These are phyloP conservation scores for Rhyacichthys aspro DNA, from an alignment of 2,797 vertebrate genomes.

Conservation along the genomic window DNA sequence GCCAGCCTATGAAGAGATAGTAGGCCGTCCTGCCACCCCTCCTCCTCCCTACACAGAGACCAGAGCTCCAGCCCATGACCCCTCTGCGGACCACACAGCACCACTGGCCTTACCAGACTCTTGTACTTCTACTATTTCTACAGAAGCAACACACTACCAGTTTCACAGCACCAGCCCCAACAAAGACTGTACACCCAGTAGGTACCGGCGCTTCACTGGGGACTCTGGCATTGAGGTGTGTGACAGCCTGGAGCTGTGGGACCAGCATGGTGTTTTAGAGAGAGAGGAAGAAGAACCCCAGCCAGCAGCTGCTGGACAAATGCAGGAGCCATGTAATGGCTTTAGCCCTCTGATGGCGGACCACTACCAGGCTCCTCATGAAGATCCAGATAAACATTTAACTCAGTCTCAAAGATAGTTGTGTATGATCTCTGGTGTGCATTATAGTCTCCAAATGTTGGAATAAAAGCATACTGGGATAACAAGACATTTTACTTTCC, in stretches of 20 bases:
- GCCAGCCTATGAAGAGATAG: slow-evolving; percentile 95
- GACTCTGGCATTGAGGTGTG: slow-evolving; percentile 96
- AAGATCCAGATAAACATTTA: too few relatives aligned
- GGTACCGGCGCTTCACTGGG: slow-evolving; percentile 92
- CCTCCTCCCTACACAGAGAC: slow-evolving; percentile 91
- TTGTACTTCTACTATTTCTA: neutral
- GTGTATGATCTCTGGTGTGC: too few relatives aligned
- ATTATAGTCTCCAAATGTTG: too few relatives aligned
- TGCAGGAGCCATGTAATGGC: slow-evolving; percentile 53
- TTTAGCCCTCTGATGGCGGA: neutral
- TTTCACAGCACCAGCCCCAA: slow-evolving; percentile 65
- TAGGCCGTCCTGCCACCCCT: slow-evolving; percentile 89
- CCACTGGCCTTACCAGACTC: neutral
- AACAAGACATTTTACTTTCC: too few relatives aligned
- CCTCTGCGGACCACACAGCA: neutral
- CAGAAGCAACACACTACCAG: slow-evolving; percentile 77
- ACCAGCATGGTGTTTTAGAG: slow-evolving; percentile 61
- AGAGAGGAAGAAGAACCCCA: slow-evolving; percentile 79
- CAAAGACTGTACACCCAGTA: slow-evolving; percentile 85
- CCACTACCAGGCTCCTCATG: neutral
- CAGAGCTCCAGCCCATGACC: slow-evolving; percentile 33
- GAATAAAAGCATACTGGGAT: too few relatives aligned
- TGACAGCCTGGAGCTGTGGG: slow-evolving; percentile 82
- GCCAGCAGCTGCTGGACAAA: slow-evolving; percentile 4
- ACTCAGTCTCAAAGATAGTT: too few relatives aligned